A percentile compares a stretch with the other conserved stretches of the same genome.
Evolutionary conservation across 2,888 invertebrate genomes (phyloP).

Genomic region (Stenodera caucasica): DNA sequence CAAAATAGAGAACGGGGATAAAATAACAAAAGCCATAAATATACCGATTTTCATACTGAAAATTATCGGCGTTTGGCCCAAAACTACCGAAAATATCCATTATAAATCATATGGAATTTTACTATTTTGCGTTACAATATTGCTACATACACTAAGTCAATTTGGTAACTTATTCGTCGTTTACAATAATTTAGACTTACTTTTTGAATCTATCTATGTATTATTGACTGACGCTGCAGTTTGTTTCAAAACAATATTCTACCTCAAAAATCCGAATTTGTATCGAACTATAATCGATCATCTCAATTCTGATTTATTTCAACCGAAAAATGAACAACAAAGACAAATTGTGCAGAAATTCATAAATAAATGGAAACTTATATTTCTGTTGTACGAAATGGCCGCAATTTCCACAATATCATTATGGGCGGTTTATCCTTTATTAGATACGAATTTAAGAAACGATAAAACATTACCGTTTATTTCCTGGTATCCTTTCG

Average conservation of each 20-base stretch:
- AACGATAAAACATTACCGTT: slow-evolving; percentile 16
- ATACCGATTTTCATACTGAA: background rate
- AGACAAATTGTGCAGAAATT: slow-evolving; percentile 11
- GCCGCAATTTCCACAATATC: slow-evolving; percentile 10
- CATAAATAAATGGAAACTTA: slow-evolving; percentile 21
- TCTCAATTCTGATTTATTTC: slow-evolving; percentile 16
- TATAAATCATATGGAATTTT: background rate
- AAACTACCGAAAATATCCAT: background rate
- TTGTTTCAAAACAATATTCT: background rate
- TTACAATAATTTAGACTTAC: background rate
- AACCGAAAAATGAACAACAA: slow-evolving; percentile 22
- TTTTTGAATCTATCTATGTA: background rate
- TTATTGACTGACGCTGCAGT: background rate
- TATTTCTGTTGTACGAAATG: slow-evolving; percentile 12
- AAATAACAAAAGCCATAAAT: background rate
- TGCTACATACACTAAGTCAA: background rate
- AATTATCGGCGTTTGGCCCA: background rate
- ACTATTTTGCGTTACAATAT: background rate
- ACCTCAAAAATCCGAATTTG: background rate
- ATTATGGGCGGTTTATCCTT: slow-evolving; percentile 15
- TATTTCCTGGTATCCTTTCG: slow-evolving; percentile 32
- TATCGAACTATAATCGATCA: background rate
- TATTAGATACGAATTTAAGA: slow-evolving; percentile 14
- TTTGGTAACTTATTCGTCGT: background rate
- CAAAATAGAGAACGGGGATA: background rate